Evolutionary conservation across 1,140 invertebrate species (phyloP), one percentile per base, ranked within the genome.

Genomic region (Vanessa tameamea): DNA sequence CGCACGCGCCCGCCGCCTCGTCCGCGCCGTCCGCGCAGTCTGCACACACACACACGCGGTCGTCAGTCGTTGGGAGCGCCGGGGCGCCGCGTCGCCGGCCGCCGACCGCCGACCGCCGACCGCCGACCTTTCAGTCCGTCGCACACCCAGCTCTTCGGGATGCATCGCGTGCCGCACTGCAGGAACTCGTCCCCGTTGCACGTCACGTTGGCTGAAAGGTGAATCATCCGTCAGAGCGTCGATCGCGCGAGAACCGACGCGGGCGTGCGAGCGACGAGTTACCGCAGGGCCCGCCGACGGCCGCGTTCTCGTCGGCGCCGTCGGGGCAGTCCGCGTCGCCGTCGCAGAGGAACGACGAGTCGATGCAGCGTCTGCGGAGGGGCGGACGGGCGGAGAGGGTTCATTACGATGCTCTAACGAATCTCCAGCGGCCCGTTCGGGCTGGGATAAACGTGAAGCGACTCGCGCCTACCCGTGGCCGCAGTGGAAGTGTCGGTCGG

Each of bases 251-350:
- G 26, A 31, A 6, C 6, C 51, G 48, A 12, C 4, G 48, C 4
- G 48, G 0, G 15, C 13, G 48, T 14, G 13, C 4, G 48, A 15
- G 48, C 13, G 15, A n/a, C 4, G 13, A 13, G 53, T 82, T 72
- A 92, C 91, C 91, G 82, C 96, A 97, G 20, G 96, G 93, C 13
- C 94, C 94, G 12, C 78, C 72, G 2, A 85, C 80, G 20, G 92
- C 88, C 8, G 94, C 93, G 81, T 94, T 88, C 83, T 98, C 97
- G 87, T 99, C 98, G 12, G 95, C 96, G 51, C 96, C 95, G 87
- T 98, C 97, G 47, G 94, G 94, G 82, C 98, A 99, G 85, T 99
- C 98, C 67, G 94, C 93, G 53, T 95, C 92, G 1, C 97, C 97
- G 88, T 98, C 97, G 82, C 98, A 99, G 7, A 94, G 82, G 78